phyloP scores from a whole-genome alignment of 2,797 vertebrate species.

The Pogonophryne albipinna region DNA sequence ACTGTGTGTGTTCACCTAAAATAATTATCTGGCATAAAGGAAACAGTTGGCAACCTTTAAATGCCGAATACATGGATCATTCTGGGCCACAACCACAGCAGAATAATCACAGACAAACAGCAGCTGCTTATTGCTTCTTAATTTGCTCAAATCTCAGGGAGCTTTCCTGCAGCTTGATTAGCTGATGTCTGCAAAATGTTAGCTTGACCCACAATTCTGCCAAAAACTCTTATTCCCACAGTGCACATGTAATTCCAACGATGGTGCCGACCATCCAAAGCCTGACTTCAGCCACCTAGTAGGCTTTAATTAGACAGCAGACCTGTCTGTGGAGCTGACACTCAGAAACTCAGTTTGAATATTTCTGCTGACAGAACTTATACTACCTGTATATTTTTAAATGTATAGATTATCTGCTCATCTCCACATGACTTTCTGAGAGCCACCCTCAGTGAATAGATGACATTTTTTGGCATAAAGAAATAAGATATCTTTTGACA shows the following conservation, averaged over 20 bases:
- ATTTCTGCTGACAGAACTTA: not conserved
- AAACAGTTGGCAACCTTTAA: not conserved
- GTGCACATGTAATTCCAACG: not conserved
- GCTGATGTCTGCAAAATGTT: not conserved
- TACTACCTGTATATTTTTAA: not conserved
- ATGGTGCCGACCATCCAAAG: not conserved
- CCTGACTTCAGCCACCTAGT: conserved; percentile 9
- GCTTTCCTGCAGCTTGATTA: not conserved
- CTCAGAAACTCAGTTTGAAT: not conserved
- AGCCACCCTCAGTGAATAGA: not conserved
- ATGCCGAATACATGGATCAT: conserved; percentile 8
- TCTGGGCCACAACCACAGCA: not conserved
- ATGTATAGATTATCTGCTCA: not conserved
- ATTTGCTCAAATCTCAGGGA: not conserved
- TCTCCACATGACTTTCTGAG: not conserved
- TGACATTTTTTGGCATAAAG: not conserved
- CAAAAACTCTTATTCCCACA: no score
- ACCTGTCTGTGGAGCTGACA: conserved; percentile 19
- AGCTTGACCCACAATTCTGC: not conserved
- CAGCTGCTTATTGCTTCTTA: not conserved
- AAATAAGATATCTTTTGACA: not conserved
- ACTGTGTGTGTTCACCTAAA: not conserved
- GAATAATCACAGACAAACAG: conserved; percentile 19
- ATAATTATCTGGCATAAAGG: not conserved
- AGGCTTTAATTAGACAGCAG: conserved; percentile 5